Evolutionary conservation across 2,797 vertebrate genomes (phyloP).

Genomic region (Leuciscus waleckii): DNA sequence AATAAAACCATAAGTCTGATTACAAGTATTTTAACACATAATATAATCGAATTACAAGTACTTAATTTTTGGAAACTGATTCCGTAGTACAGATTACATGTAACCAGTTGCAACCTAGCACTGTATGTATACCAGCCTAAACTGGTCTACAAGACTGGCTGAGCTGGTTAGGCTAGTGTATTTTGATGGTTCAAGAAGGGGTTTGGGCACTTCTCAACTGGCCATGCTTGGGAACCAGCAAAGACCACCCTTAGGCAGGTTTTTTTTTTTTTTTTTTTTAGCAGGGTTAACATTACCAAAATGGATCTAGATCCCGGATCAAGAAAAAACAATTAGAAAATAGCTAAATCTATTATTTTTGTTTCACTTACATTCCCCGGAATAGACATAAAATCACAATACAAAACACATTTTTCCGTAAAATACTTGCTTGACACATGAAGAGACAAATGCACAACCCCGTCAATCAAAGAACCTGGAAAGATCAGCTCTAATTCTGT

Average conservation of each 20-base stretch:
- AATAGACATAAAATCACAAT: neutral
- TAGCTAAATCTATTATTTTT: neutral
- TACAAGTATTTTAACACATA: too few relatives aligned
- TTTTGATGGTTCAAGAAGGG: neutral
- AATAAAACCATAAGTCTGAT: too few relatives aligned
- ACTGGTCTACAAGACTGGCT: neutral
- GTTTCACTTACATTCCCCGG: neutral
- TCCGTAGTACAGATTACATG: too few relatives aligned
- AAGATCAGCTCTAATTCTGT: constrained; percentile 49
- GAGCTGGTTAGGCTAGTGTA: neutral
- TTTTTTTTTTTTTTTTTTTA: neutral
- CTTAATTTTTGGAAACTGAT: too few relatives aligned
- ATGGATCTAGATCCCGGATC: neutral
- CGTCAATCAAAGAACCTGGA: constrained; percentile 53
- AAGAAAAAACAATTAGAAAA: neutral
- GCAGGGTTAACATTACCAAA: neutral
- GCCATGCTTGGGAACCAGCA: neutral
- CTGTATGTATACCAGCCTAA: neutral
- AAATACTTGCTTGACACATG: constrained; percentile 46
- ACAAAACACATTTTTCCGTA: constrained; percentile 8
- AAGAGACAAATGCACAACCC: constrained; percentile 52
- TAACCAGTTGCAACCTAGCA: too few relatives aligned
- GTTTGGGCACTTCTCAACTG: neutral
- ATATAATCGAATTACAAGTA: too few relatives aligned
- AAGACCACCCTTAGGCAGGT: neutral